phyloP scores from a whole-genome alignment of 2,113 vertebrate genomes.

The Ophthalmolycus amberensis region DNA sequence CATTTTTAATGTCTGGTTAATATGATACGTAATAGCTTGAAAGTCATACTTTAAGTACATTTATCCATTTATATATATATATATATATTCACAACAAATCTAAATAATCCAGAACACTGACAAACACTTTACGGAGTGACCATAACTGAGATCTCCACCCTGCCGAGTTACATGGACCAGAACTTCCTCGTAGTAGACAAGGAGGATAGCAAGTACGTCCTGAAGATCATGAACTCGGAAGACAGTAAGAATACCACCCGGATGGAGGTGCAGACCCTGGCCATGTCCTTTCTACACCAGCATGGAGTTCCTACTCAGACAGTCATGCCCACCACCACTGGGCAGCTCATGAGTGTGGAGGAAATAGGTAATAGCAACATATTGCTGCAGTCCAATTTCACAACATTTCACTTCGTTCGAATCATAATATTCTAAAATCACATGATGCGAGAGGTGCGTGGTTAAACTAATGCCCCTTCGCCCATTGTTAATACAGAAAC shows the following conservation, averaged over 20 bases:
- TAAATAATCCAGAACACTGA: too few relatives aligned
- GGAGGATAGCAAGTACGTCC: slow-evolving; percentile 77
- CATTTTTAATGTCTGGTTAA: too few relatives aligned
- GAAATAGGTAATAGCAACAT: slow-evolving; percentile 75
- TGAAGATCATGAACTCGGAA: slow-evolving; percentile 87
- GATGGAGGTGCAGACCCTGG: slow-evolving; percentile 80
- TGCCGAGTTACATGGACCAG: slow-evolving; percentile 91
- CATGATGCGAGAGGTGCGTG: neutral
- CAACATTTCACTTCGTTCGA: neutral
- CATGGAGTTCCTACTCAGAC: slow-evolving; percentile 83
- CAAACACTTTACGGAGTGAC: slow-evolving; percentile 34
- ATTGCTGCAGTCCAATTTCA: neutral
- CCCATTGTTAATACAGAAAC: neutral
- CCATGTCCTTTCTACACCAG: slow-evolving; percentile 82
- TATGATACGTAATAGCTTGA: too few relatives aligned
- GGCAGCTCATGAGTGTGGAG: slow-evolving; percentile 78
- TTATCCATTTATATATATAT: too few relatives aligned
- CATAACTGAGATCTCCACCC: slow-evolving; percentile 52
- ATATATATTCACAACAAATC: too few relatives aligned
- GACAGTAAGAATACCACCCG: slow-evolving; percentile 80
- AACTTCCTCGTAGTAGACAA: slow-evolving; percentile 82
- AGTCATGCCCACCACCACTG: slow-evolving; percentile 63
- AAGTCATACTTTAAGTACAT: too few relatives aligned
- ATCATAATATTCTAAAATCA: neutral
- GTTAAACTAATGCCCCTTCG: neutral